Percentiles rank a stretch among this genome's conserved stretches.
These are phyloP conservation scores for Daboia siamensis DNA, from an alignment of 2,113 vertebrate species.

Conservation along the genomic window DNA sequence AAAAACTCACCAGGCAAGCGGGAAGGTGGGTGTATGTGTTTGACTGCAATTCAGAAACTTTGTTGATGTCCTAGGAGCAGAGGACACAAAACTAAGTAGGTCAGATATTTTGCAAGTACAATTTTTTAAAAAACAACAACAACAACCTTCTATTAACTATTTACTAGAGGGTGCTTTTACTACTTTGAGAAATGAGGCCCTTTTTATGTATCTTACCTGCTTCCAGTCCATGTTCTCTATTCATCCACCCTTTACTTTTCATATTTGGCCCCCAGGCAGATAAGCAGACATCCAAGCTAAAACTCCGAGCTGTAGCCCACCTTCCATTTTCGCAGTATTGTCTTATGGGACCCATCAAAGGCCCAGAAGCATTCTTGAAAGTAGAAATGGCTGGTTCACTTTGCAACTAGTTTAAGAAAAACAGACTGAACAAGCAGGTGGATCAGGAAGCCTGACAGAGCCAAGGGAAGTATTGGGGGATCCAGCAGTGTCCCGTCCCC, in stretches of 20 bases:
- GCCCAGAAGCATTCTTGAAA: neutral
- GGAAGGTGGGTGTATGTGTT: neutral
- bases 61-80: neutral
- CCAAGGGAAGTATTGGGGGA: neutral
- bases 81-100: neutral
- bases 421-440: neutral
- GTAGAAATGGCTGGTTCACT: neutral
- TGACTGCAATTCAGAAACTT: neutral
- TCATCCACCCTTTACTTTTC: neutral
- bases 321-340: neutral
- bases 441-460: neutral
- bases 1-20: neutral
- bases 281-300: neutral
- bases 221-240: neutral
- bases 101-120: neutral
- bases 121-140: neutral
- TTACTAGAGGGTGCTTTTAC: neutral
- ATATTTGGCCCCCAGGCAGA: neutral
- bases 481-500: neutral
- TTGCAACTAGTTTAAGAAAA: neutral
- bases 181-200: neutral
- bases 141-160: neutral
- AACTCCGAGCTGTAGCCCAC: neutral
- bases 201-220: neutral
- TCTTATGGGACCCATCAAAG: neutral